Evolutionary conservation across 2,797 vertebrate genomes (phyloP).

Genomic region (Halcyon chelicuti): DNA sequence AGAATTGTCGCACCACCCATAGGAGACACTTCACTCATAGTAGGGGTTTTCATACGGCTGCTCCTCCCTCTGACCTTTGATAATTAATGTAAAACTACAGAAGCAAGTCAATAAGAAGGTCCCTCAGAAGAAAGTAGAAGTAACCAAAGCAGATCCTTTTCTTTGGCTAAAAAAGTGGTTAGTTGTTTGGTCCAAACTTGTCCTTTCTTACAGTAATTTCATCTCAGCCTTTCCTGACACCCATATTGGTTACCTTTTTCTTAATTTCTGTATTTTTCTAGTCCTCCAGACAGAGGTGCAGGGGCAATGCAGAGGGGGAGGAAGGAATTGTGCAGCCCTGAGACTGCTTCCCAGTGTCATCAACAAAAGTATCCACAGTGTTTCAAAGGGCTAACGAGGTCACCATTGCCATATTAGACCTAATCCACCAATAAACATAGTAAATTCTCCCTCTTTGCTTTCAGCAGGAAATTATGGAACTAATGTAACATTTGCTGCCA

Average conservation of each 20-base stretch:
- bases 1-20: not conserved
- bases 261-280: not conserved
- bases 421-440: not conserved
- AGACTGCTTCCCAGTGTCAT: not conserved
- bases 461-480: not conserved
- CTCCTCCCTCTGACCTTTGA: not conserved
- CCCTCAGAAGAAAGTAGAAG: not conserved
- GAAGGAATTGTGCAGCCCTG: not conserved
- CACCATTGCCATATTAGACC: not conserved
- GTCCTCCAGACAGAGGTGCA: not conserved
- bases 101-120: not conserved
- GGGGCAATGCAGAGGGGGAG: not conserved
- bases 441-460: not conserved
- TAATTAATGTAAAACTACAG: not conserved
- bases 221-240: not conserved
- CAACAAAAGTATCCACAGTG: not conserved
- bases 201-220: not conserved
- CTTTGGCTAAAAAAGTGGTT: not conserved
- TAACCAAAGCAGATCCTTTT: not conserved
- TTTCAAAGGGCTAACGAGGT: not conserved
- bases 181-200: not conserved
- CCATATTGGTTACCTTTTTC: not conserved
- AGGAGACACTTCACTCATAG: not conserved
- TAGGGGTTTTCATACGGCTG: not conserved
- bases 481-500: constrained; percentile 29